Percentiles rank a stretch among this genome's conserved stretches.
These are phyloP conservation scores for Cylas formicarius DNA, from an alignment of 1,140 invertebrate species.

Conservation along the genomic window DNA sequence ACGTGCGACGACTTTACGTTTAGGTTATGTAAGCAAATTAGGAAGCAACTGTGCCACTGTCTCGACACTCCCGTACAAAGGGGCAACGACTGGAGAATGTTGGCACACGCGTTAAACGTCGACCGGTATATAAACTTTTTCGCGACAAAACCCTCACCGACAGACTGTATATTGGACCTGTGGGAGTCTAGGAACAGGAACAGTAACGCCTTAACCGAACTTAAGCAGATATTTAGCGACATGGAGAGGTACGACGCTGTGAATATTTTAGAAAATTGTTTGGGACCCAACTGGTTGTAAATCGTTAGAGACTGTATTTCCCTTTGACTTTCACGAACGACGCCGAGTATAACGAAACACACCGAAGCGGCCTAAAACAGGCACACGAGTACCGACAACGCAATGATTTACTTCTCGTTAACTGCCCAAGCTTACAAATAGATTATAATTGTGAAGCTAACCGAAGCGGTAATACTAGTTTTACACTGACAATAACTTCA, in stretches of 20 bases:
- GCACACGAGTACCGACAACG: no score
- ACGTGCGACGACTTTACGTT: slow-evolving; percentile 54
- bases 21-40: slow-evolving; percentile 72
- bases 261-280: slow-evolving; percentile 76
- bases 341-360: no score
- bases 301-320: no score
- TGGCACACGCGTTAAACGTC: slow-evolving; percentile 81
- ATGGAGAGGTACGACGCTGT: slow-evolving; percentile 90
- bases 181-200: slow-evolving; percentile 91
- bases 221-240: slow-evolving; percentile 80
- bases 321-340: no score
- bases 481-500: no score
- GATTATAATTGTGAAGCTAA: no score
- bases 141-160: slow-evolving; percentile 92
- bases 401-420: no score
- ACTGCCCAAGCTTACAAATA: no score
- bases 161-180: slow-evolving; percentile 88
- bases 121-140: slow-evolving; percentile 96
- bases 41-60: slow-evolving; percentile 78
- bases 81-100: slow-evolving; percentile 91
- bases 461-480: no score
- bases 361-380: no score
- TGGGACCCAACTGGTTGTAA: slow-evolving; percentile 69
- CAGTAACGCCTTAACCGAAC: slow-evolving; percentile 77
- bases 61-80: slow-evolving; percentile 84